phyloP scores from a whole-genome alignment of 1,140 invertebrate species.

The Copidosoma floridanum region DNA sequence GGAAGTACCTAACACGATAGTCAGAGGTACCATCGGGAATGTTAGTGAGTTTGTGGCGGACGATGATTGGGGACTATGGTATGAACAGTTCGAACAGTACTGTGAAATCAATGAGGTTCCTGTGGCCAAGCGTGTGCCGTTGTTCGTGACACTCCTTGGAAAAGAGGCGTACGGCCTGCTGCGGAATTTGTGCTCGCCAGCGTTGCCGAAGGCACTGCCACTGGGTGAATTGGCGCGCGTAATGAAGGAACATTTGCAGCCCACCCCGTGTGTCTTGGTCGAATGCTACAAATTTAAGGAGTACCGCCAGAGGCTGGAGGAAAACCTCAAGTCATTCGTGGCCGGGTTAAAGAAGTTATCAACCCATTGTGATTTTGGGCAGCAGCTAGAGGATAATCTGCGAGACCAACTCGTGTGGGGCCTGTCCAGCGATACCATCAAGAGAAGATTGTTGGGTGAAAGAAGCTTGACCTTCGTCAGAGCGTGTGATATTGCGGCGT shows the following conservation, averaged over 20 bases:
- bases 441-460: slow-evolving; percentile 5
- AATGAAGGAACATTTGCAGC: slow-evolving; percentile 22
- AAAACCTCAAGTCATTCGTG: slow-evolving; percentile 14
- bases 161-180: slow-evolving; percentile 16
- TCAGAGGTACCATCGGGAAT: background rate
- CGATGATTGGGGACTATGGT: background rate
- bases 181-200: slow-evolving; percentile 21
- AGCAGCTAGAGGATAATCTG: background rate
- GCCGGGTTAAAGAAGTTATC: slow-evolving; percentile 19
- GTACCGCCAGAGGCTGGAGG: background rate
- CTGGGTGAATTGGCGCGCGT: slow-evolving; percentile 5
- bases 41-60: background rate
- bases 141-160: slow-evolving; percentile 14
- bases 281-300: slow-evolving; percentile 19
- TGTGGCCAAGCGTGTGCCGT: background rate
- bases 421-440: background rate
- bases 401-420: slow-evolving; percentile 25
- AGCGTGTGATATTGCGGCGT: background rate
- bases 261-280: background rate
- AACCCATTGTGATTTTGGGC: slow-evolving; percentile 14
- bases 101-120: background rate
- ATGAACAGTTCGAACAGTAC: background rate
- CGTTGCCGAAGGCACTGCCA: background rate
- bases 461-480: background rate
- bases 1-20: background rate